A percentile compares a stretch with the other conserved stretches of the same genome.
phyloP scores from a whole-genome alignment of 2,888 invertebrate genomes.

The Panzeria rudis region DNA sequence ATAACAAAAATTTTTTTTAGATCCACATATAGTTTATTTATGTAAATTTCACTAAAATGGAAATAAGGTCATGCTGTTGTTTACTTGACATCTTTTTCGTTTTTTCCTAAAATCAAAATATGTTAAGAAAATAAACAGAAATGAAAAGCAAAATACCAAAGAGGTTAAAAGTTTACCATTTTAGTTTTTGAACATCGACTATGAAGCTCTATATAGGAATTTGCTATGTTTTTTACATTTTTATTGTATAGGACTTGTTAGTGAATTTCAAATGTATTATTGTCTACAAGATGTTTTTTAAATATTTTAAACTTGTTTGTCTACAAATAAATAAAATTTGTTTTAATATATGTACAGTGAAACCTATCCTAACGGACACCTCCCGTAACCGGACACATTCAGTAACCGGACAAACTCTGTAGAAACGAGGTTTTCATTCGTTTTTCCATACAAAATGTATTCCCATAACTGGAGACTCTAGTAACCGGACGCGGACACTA shows the following conservation, averaged over 20 bases:
- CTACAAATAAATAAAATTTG: not conserved
- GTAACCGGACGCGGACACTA: too few species aligned
- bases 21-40: slow-evolving; percentile 28
- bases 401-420: too few species aligned
- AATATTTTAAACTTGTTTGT: not conserved
- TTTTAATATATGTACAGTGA: too few species aligned
- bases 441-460: too few species aligned
- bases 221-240: not conserved
- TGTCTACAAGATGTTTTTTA: not conserved
- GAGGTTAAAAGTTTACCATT: slow-evolving; percentile 37
- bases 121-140: not conserved
- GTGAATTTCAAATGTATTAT: not conserved
- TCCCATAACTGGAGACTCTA: too few species aligned
- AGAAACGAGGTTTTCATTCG: too few species aligned
- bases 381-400: too few species aligned
- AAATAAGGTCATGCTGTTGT: slow-evolving; percentile 66
- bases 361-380: too few species aligned
- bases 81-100: slow-evolving; percentile 39
- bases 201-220: not conserved
- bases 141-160: not conserved
- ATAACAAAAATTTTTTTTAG: slow-evolving; percentile 18
- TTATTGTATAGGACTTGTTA: not conserved
- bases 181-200: not conserved
- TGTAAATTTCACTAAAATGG: slow-evolving; percentile 49
- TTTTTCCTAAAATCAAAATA: slow-evolving; percentile 17